Base-by-base conservation (phyloP, 2,797 vertebrate genomes). In the Uromys caudimaculatus region DNA sequence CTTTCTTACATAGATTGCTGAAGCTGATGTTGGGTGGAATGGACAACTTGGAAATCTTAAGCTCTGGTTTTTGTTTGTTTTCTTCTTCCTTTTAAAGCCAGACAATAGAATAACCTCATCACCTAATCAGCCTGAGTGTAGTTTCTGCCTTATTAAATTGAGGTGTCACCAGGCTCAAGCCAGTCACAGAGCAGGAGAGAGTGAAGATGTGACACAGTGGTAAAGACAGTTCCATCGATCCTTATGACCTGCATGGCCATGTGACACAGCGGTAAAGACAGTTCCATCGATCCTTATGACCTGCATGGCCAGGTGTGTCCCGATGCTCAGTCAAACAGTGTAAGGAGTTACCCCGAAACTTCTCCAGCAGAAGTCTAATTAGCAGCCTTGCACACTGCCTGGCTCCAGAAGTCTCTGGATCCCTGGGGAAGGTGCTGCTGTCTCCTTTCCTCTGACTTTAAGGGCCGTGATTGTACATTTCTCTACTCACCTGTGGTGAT, bases 401-500 rank as follows among this genome's bases (percentile, higher is more conserved):
- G 56, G 60, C 77, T 64, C 75, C 0, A 12, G 67, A 60, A 47
- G 84, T 38, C 88, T 54, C 77, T 64, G n/a, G 50, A 52, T 83
- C 82, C 44, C 54, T 76, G 23, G 47, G 93, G 64, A 76, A 84
- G 41, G 83, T 56, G 16, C 77, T 38, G 4, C 32, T 78, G 0
- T 47, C 17, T 14, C 85, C 92, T 44, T 93, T 71, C 83, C 87
- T 97, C 9, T 77, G 62, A 71, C 3, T 38, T 88, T 54, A 0
- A 81, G 67, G 71, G 78, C 69, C 54, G 23, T 77, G 85, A 56
- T 38, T 75, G 83, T 60, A 88, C 0, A 0, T 90, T 95, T 97
- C 89, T 56, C 73, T n/a, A 7, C 11, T 77, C 95, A 81, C 87
- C 94, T 96, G 76, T 44, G 71, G 16, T 82, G 94, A 94, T 90